Evolutionary conservation across 2,888 invertebrate species (phyloP).

Genomic region (Neria commutata): DNA sequence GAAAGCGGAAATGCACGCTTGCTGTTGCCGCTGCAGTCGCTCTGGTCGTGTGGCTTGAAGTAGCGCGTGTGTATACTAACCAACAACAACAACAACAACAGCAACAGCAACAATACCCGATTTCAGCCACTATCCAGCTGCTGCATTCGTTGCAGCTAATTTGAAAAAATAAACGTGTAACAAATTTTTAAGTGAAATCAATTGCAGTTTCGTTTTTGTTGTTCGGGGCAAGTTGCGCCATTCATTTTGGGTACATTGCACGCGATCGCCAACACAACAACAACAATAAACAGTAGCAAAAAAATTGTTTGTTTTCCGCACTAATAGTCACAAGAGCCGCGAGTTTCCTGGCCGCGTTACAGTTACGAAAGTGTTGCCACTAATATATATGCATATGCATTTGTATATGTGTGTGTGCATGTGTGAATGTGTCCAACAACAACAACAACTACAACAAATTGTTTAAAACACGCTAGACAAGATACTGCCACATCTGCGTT

Average conservation of each 20-base stretch:
- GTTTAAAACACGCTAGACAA: background rate
- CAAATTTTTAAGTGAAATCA: too few relatives aligned
- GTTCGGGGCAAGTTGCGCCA: background rate
- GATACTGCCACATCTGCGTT: background rate
- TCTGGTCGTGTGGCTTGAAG: too few relatives aligned
- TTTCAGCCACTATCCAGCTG: background rate
- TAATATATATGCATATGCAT: background rate
- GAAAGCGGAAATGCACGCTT: background rate
- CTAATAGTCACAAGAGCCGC: slow-evolving; percentile 36
- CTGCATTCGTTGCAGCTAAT: background rate
- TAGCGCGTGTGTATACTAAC: too few relatives aligned
- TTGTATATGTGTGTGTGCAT: background rate
- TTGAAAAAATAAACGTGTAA: too few relatives aligned
- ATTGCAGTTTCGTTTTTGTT: background rate
- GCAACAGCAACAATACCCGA: background rate
- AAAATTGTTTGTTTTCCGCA: slow-evolving; percentile 33
- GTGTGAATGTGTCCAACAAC: slow-evolving; percentile 16
- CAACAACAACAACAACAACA: background rate
- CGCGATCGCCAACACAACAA: slow-evolving; percentile 24
- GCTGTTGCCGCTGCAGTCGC: too few relatives aligned
- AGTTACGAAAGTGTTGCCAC: background rate
- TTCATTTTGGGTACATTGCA: slow-evolving; percentile 12
- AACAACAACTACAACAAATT: slow-evolving; percentile 15
- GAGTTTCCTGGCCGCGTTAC: slow-evolving; percentile 1
- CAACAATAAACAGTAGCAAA: background rate